These are phyloP conservation scores for Masnerella sp. DNA, from an alignment of 2,888 invertebrate genomes.

Conservation along the genomic window DNA sequence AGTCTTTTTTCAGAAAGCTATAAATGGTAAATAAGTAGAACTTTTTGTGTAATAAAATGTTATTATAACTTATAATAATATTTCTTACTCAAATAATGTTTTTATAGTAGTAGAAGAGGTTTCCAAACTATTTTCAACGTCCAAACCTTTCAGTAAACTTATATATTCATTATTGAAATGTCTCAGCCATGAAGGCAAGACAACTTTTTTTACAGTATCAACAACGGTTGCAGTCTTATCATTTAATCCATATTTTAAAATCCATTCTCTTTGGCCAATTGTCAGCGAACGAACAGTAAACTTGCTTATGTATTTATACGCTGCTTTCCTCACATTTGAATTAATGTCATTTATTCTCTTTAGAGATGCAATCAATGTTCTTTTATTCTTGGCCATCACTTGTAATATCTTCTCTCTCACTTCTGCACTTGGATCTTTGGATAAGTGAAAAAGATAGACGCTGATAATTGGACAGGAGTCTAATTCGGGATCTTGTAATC, in stretches of 20 bases:
- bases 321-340: constrained; percentile 84
- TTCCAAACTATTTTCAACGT: constrained; percentile 85
- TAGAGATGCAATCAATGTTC: constrained; percentile 85
- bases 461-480: constrained; percentile 87
- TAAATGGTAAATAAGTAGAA: too few species aligned
- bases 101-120: constrained; percentile 80
- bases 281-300: constrained; percentile 81
- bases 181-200: constrained; percentile 88
- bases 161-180: constrained; percentile 85
- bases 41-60: too few species aligned
- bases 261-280: constrained; percentile 82
- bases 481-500: constrained; percentile 89
- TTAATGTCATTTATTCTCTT: constrained; percentile 87
- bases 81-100: constrained; percentile 79
- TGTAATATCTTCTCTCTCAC: constrained; percentile 86
- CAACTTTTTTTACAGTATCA: constrained; percentile 77
- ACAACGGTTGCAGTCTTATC: constrained; percentile 80
- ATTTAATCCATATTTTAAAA: constrained; percentile 82
- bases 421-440: constrained; percentile 86
- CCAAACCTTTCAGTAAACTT: constrained; percentile 84
- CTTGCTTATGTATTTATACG: constrained; percentile 79
- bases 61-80: background rate
- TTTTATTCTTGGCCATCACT: constrained; percentile 85
- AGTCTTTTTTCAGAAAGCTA: too few species aligned
- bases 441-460: constrained; percentile 84